These are phyloP conservation scores for Pangasianodon hypophthalmus DNA, from an alignment of 2,113 vertebrate genomes.

Conservation along the genomic window DNA sequence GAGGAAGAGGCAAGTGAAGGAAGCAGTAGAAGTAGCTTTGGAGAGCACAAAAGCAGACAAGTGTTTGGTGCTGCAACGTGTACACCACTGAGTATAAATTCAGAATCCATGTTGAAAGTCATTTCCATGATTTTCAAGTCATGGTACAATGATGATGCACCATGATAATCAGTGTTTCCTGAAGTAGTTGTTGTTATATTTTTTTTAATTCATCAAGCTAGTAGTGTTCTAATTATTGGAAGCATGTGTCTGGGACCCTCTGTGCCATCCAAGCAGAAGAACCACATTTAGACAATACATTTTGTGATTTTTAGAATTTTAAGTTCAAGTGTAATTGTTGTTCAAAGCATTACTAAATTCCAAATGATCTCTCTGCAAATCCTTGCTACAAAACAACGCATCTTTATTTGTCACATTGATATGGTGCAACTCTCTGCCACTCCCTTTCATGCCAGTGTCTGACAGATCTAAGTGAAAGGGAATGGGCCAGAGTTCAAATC, in stretches of 20 bases:
- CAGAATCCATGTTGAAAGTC: not conserved
- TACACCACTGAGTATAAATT: not conserved
- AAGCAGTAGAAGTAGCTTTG: not conserved
- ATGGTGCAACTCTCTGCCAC: not conserved
- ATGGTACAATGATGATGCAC: not conserved
- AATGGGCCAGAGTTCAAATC: constrained; percentile 69
- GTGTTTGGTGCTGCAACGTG: not conserved
- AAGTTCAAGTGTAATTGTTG: not conserved
- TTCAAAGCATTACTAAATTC: not conserved
- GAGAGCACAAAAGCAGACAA: not conserved
- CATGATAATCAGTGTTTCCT: not conserved
- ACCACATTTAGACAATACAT: not conserved
- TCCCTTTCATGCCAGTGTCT: constrained; percentile 7
- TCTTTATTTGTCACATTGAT: not conserved
- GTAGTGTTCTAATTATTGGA: not conserved
- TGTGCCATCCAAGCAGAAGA: not conserved
- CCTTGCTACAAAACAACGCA: not conserved
- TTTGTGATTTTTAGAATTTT: not conserved
- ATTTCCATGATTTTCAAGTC: not conserved
- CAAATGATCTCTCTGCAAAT: not conserved
- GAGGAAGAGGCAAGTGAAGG: not conserved
- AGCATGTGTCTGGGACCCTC: not conserved
- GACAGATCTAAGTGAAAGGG: constrained; percentile 62
- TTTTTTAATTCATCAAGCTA: not conserved
- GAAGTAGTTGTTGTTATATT: not conserved